Conservation (phyloP, 2,797 vertebrate species). For the Toxotes lorentzi region DNA sequence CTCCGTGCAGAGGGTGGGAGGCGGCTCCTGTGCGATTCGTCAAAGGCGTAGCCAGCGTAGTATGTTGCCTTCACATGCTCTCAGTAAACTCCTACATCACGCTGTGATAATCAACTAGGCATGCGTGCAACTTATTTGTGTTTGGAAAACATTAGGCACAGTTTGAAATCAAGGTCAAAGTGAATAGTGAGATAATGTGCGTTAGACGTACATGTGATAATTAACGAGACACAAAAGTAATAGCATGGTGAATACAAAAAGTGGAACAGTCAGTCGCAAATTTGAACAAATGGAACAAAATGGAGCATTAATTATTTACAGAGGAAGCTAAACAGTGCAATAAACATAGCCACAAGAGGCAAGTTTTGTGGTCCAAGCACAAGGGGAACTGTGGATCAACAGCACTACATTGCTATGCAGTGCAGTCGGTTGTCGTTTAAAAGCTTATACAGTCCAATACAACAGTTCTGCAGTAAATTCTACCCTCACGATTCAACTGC, state of each 20-base stretch:
- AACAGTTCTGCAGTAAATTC: no score
- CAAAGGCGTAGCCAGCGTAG: constrained; percentile 49
- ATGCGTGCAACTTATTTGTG: background rate
- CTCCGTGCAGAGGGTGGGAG: constrained; percentile 42
- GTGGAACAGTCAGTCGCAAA: background rate
- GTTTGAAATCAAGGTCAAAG: background rate
- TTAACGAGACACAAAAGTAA: background rate
- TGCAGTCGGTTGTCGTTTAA: background rate
- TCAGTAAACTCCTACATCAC: constrained; percentile 1
- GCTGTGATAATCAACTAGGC: background rate
- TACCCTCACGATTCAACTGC: no score
- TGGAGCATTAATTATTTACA: constrained; percentile 36
- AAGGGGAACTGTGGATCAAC: constrained; percentile 4
- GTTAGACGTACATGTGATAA: background rate
- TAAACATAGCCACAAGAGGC: background rate
- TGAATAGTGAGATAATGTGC: background rate
- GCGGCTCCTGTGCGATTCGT: constrained; percentile 59
- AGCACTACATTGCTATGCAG: background rate
- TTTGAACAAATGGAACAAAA: constrained; percentile 7
- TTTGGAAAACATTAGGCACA: background rate
- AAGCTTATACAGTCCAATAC: no score
- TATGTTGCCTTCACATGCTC: constrained; percentile 53
- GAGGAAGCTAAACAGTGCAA: constrained; percentile 6
- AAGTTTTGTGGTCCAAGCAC: background rate
- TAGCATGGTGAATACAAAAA: no score